phyloP scores from a whole-genome alignment of 2,113 vertebrate genomes.

The Thalassoma bifasciatum region DNA sequence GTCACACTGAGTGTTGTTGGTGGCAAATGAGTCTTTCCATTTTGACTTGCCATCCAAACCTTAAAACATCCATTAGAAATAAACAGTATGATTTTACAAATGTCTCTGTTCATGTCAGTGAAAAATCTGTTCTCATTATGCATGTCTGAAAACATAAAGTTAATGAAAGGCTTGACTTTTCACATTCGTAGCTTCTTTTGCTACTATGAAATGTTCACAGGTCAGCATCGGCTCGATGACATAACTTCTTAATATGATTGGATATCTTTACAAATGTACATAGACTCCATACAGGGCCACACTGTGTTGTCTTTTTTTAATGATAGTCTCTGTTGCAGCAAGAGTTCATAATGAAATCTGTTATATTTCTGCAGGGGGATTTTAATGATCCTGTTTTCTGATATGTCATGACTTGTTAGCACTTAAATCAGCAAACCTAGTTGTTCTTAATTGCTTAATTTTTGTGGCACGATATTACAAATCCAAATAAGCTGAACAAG shows the following conservation, averaged over 20 bases:
- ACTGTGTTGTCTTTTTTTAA: no score
- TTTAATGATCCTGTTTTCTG: no score
- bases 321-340: no score
- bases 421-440: background rate
- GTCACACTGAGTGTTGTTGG: no score
- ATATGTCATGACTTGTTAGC: background rate
- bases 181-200: no score
- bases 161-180: background rate
- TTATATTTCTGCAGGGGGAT: no score
- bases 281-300: no score
- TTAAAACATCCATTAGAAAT: background rate
- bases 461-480: background rate
- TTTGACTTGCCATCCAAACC: background rate
- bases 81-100: background rate
- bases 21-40: background rate
- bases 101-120: background rate
- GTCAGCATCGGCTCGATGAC: background rate
- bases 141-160: background rate
- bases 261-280: background rate
- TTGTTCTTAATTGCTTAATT: background rate
- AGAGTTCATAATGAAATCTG: no score
- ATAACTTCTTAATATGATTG: background rate
- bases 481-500: background rate
- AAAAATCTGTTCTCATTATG: background rate
- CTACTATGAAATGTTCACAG: no score